A percentile compares a stretch with the other conserved stretches of the same genome.
phyloP scores from a whole-genome alignment of 2,113 vertebrate species.

The Notarius lentiginosus region DNA sequence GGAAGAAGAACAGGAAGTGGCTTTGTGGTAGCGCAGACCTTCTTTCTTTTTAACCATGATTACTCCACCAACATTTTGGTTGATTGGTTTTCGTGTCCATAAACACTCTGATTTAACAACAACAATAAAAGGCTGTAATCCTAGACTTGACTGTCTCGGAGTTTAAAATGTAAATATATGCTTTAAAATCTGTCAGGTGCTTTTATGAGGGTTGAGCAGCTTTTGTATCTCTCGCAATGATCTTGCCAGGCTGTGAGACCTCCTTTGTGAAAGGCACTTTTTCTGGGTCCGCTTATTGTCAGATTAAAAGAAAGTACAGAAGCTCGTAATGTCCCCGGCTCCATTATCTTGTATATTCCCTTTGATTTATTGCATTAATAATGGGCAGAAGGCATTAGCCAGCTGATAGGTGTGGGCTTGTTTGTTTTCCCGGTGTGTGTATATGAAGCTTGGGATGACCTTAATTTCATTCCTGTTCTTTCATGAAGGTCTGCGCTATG shows the following conservation, averaged over 20 bases:
- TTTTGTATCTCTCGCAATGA: not conserved
- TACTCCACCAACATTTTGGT: not conserved
- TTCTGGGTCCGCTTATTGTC: constrained; percentile 8
- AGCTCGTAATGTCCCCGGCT: constrained; percentile 26
- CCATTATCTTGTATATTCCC: constrained; percentile 18
- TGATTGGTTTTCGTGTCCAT: not conserved
- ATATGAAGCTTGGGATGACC: constrained; percentile 28
- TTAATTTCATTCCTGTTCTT: constrained; percentile 29
- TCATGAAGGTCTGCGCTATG: constrained; percentile 8
- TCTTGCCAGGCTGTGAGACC: not conserved
- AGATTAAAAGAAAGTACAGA: constrained; percentile 30
- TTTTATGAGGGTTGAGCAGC: not conserved
- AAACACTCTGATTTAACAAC: not conserved
- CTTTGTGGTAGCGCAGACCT: too few relatives aligned
- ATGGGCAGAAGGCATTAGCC: constrained; percentile 28
- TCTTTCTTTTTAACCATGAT: constrained; percentile 13
- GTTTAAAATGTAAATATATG: constrained; percentile 8
- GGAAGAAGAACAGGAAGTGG: constrained; percentile 25
- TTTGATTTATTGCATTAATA: constrained; percentile 42
- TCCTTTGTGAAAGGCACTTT: constrained; percentile 10
- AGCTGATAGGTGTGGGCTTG: constrained; percentile 13
- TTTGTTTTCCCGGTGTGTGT: constrained; percentile 20
- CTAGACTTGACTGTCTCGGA: not conserved
- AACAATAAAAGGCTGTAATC: too few relatives aligned
- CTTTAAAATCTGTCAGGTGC: not conserved